Base-by-base conservation (phyloP, 2,113 vertebrate genomes). In the Daphoenositta chrysoptera region DNA sequence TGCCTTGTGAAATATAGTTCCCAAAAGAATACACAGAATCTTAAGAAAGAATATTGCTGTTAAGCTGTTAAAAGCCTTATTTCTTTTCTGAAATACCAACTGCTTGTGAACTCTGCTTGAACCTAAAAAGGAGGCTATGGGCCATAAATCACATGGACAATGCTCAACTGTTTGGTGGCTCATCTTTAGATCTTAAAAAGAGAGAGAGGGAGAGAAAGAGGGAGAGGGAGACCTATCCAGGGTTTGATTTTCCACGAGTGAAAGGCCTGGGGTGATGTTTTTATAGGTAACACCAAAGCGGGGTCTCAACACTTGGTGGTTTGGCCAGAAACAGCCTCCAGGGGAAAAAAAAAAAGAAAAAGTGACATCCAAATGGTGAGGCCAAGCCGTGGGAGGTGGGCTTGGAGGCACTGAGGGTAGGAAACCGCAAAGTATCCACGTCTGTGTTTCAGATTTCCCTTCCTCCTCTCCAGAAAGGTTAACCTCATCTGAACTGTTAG, bases 141-240 rank as follows among this genome's bases (percentile, higher is more conserved):
- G 98, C 97, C 98, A 98, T 98, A 99, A 98, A 98, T 98, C 98
- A 99, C 95, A 98, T 97, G 98, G 98, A 98, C 98, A 98, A 98
- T 98, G 98, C 98, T 98, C 98, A 98, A 98, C 97, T 98, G 98
- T 98, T 98, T 98, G 98, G 98, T 98, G 98, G 98, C 97, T 98
- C 98, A 98, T 98, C 98, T 98, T 98, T 98, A 96, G 91, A 98
- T 97, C 97, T 93, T 94, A 93, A 95, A 94, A 94, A 95, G 89
- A 92, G 89, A 92, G 90, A 87, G 93, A 86, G 93, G 9, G 79
- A 69, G 45, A 91, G 65, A 87, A 70, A 80, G 72, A 94, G 68
- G 28, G 63, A 50, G 83, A 92, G 89, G 35, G 85, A 81, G 86
- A 76, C 89, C 96, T 96, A 96, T 96, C 96, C 92, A 98, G 94